Evolutionary conservation across 2,113 vertebrate species (phyloP), one percentile per base, ranked within the genome.

Genomic region (Gallinago undulata): DNA sequence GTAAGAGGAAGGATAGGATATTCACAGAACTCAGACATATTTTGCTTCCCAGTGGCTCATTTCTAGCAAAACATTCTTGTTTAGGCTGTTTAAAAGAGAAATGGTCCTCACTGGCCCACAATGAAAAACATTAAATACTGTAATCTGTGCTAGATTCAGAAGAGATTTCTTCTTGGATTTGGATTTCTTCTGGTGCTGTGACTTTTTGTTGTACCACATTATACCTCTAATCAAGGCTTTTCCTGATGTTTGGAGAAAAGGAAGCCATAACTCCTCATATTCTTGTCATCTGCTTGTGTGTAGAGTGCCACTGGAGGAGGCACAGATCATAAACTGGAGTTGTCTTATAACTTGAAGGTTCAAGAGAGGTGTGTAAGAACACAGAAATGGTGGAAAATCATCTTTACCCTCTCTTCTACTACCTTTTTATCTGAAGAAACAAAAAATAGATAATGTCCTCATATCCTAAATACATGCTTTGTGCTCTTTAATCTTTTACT

Each of bases 221-320:
- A 7, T 9, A 72, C 5, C 9, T 62, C 22, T 16, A 51, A 0
- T 25, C 7, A 68, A 72, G 10, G 4, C 2, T 47, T 81, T 73
- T 90, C 37, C 16, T 92, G 31, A 37, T 0, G 0, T 62, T 48
- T 50, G 33, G 33, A 70, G 41, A 48, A 67, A 66, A 63, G 0
- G 2, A 90, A 82, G 12, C 9, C 3, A 1, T 78, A 87, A 48
- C 1, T 64, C 19, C 7, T 68, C 23, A 25, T 63, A 76, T 43
- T 67, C 7, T 66, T 47, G 15, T 47, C 22, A 76, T 67, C 43
- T 86, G 13, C 13, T 33, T 56, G 11, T 2, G 1, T 59, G 77
- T 55, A n/a, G 23, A 45, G 6, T 72, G 31, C 4, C 31, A 59
- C 10, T 39, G 25, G 5, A 55, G 19, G 28, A 64, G 19, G 11